Evolutionary conservation across 2,113 vertebrate species (phyloP).

Genomic region (Parus major): DNA sequence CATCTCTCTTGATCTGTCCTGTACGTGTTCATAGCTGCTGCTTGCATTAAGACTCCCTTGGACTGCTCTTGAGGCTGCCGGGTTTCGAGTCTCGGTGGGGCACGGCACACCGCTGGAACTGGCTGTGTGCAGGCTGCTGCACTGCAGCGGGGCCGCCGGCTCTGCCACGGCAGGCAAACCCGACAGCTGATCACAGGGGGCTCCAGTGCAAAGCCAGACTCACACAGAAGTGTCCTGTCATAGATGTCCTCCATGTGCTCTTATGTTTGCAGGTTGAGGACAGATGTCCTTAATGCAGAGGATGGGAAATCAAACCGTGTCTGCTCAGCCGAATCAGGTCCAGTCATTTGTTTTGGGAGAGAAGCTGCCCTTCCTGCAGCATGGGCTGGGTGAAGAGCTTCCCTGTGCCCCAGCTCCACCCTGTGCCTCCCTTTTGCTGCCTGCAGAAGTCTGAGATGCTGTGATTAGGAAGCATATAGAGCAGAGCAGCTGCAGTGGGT

Average conservation of each 20-base stretch:
- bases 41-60: neutral
- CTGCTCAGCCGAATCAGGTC: neutral
- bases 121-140: neutral
- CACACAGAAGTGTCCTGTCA: fast-evolving
- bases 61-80: neutral
- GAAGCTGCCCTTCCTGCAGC: neutral
- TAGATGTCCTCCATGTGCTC: neutral
- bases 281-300: neutral
- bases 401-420: neutral
- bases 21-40: neutral
- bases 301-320: neutral
- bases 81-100: neutral
- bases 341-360: neutral
- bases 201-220: neutral
- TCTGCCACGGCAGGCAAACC: neutral
- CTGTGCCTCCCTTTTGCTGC: neutral
- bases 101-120: fast-evolving
- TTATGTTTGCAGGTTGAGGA: neutral
- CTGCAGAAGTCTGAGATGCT: neutral
- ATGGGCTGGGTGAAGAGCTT: neutral
- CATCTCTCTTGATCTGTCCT: neutral
- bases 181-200: fast-evolving
- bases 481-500: neutral
- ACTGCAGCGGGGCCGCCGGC: neutral
- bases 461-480: neutral